Evolutionary conservation across 2,113 vertebrate genomes (phyloP).

Genomic region (Dicrurus megarhynchus): DNA sequence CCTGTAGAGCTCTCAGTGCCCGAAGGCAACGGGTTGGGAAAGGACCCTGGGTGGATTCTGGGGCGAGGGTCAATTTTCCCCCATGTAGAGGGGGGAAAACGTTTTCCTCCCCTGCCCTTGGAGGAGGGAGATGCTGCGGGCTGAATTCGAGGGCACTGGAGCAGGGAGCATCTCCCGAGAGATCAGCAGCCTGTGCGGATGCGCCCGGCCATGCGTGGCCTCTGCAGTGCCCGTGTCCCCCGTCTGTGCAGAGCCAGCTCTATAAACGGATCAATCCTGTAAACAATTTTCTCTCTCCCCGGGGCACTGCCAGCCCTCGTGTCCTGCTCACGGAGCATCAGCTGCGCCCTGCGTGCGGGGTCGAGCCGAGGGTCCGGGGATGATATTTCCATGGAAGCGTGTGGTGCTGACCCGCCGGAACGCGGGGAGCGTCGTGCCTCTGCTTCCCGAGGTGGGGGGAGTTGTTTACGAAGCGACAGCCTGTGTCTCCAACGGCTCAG

Average conservation of each 20-base stretch:
- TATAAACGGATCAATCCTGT: neutral
- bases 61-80: neutral
- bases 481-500: conserved; percentile 38
- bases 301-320: neutral
- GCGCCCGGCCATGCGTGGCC: neutral
- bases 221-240: neutral
- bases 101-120: neutral
- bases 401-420: neutral
- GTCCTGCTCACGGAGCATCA: neutral
- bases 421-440: neutral
- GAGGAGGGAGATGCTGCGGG: neutral
- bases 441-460: neutral
- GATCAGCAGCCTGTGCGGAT: neutral
- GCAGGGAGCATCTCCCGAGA: neutral
- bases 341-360: neutral
- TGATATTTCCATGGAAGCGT: neutral
- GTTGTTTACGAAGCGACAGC: conserved; percentile 55
- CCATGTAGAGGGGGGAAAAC: rapidly evolving
- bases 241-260: neutral
- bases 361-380: neutral
- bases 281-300: neutral
- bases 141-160: neutral
- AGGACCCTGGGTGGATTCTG: neutral
- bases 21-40: neutral
- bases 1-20: neutral